A percentile compares a stretch with the other conserved stretches of the same genome.
Evolutionary conservation across 1,140 invertebrate genomes (phyloP).

Genomic region (Popillia japonica): DNA sequence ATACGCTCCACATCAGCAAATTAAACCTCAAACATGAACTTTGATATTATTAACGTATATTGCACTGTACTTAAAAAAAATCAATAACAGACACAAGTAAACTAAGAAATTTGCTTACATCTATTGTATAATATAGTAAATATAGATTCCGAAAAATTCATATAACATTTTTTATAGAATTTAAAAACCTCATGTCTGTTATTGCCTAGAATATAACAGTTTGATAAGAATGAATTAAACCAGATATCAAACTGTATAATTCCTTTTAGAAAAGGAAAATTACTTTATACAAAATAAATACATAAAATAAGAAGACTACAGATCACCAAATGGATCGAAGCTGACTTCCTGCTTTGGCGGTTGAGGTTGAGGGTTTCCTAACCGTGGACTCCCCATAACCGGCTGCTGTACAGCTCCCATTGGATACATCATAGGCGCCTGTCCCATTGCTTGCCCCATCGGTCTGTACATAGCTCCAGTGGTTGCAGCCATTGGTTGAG

Average conservation of each 20-base stretch:
- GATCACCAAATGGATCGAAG: constrained; percentile 59
- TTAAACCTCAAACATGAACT: constrained; percentile 25
- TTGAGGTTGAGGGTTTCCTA: constrained; percentile 44
- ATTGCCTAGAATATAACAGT: background rate
- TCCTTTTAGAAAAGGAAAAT: background rate
- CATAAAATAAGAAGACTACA: constrained; percentile 50
- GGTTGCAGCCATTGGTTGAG: constrained; percentile 84
- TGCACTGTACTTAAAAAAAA: background rate
- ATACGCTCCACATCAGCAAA: background rate
- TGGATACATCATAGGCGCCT: constrained; percentile 40
- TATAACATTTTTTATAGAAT: background rate
- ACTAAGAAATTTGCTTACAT: background rate
- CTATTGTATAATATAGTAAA: background rate
- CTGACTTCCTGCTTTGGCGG: constrained; percentile 51
- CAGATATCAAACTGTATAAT: constrained; percentile 2
- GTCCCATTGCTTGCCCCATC: constrained; percentile 63
- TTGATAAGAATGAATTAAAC: background rate
- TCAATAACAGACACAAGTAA: constrained; percentile 26
- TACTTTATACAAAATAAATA: constrained; percentile 37
- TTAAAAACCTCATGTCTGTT: constrained; percentile 7
- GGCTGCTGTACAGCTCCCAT: constrained; percentile 45
- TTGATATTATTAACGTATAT: constrained; percentile 17
- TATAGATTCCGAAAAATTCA: background rate
- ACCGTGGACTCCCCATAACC: constrained; percentile 53
- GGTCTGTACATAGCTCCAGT: constrained; percentile 82